Evolutionary conservation across 2,888 invertebrate species (phyloP).

Genomic region (Drosophila hamatofila): DNA sequence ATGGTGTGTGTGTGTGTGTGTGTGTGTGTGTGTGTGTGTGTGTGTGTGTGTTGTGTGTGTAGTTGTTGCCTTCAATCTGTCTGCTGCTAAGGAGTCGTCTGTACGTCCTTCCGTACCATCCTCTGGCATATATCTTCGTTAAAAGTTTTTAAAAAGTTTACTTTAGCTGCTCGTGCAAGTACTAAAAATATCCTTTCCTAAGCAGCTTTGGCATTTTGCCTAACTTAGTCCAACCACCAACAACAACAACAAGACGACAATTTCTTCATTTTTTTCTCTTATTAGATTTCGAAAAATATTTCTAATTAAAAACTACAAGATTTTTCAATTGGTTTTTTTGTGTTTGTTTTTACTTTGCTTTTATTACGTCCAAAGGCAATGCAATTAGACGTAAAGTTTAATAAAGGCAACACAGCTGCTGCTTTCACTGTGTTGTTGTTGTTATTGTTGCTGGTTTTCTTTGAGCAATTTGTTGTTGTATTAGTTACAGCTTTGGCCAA

Average conservation of each 20-base stretch:
- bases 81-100: conserved; percentile 36
- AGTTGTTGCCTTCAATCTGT: conserved; percentile 39
- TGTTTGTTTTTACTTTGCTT: conserved; percentile 6
- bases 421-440: conserved; percentile 1
- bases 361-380: conserved; percentile 36
- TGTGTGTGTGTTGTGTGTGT: conserved; percentile 13
- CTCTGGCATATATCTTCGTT: conserved; percentile 65
- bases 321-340: conserved; percentile 51
- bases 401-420: conserved; percentile 35
- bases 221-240: conserved; percentile 24
- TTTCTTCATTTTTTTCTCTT: conserved; percentile 31
- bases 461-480: conserved; percentile 50
- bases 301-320: conserved; percentile 73
- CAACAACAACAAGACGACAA: conserved; percentile 32
- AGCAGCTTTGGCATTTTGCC: conserved; percentile 65
- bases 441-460: conserved; percentile 10
- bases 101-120: conserved; percentile 22
- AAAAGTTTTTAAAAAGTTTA: conserved; percentile 74
- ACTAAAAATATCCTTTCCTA: conserved; percentile 49
- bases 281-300: conserved; percentile 67
- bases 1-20: conserved; percentile 6
- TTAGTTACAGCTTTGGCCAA: conserved; percentile 49
- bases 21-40: neutral
- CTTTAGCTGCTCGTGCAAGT: conserved; percentile 37
- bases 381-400: conserved; percentile 59